Evolutionary conservation across 2,888 invertebrate species (phyloP), one percentile per base, ranked within the genome.

Genomic region (Diplolepis rosae): DNA sequence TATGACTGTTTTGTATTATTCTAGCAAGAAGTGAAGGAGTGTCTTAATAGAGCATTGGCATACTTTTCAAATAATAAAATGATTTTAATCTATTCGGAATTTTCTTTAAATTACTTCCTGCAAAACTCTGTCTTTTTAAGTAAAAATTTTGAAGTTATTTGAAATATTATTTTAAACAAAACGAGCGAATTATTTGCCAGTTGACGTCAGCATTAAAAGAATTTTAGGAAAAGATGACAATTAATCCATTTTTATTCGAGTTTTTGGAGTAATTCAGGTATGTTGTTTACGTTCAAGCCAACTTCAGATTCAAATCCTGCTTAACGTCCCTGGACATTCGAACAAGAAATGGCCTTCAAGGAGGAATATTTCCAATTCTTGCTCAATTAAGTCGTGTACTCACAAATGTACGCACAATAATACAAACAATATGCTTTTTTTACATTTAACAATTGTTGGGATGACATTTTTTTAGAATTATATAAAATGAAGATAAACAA

Each of bases 261-360:
- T 22, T 61, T 61, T 61, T 24, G 32, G 22, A 61, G 39, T 24
- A 39, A 61, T 39, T 61, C 24, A 24, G n/a, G n/a, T n/a, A n/a
- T 24, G 61, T 18, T 24, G 61, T 54, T 54, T 32, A 54, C 30
- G 54, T 61, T 61, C 24, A 61, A 39, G 24, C n/a, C 61, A 13
- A 24, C 30, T 24, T 56, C 3, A 32, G 22, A 56, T 24, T 56
- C 56, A 35, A 35, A 61, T 61, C 61, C 39, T 61, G 61, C 39
- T 35, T 35, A 61, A 39, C 61, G 61, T 61, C 61, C 24, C 27
- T 24, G 61, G n/a, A 61, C 24, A 22, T 24, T 35, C 56, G 35
- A 56, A 39, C 56, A 61, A 61, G 61, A 61, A 61, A 61, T 22
- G 61, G 61, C 61, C 61, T 61, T 61, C 61, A 39, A 24, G 1